Evolutionary conservation across 2,113 vertebrate genomes (phyloP).

Genomic region (Trogon surrucura): DNA sequence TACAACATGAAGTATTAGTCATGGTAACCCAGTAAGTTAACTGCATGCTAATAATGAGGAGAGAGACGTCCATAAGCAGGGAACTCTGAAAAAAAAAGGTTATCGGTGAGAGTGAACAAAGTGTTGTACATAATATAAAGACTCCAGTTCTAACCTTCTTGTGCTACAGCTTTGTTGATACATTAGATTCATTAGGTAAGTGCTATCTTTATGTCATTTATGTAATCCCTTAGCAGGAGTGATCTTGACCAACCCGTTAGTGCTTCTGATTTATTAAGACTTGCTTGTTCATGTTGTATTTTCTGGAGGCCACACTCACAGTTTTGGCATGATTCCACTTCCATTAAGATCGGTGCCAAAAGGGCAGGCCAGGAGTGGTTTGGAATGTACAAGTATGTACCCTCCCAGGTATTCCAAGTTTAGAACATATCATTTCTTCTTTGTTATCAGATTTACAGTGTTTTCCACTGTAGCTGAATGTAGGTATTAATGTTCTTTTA

Average conservation of each 20-base stretch:
- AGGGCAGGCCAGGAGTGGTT: neutral
- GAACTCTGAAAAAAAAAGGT: neutral
- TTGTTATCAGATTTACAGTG: conserved; percentile 26
- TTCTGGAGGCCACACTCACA: neutral
- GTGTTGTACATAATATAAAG: neutral
- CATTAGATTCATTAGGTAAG: neutral
- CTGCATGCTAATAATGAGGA: neutral
- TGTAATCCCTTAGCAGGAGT: neutral
- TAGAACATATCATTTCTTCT: neutral
- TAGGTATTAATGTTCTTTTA: neutral
- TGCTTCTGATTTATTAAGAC: conserved; percentile 5
- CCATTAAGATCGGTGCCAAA: conserved; percentile 28
- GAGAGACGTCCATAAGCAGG: neutral
- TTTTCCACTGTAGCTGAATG: neutral
- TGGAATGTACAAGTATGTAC: neutral
- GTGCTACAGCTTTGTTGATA: neutral
- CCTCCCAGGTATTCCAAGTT: neutral
- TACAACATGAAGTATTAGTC: neutral
- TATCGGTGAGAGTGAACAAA: neutral
- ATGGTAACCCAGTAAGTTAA: neutral
- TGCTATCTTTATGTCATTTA: neutral
- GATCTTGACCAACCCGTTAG: neutral
- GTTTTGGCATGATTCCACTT: conserved; percentile 25
- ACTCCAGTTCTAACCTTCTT: neutral
- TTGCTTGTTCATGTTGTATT: neutral